Evolutionary conservation across 2,797 vertebrate genomes (phyloP).

Genomic region (Buceros bicornis): DNA sequence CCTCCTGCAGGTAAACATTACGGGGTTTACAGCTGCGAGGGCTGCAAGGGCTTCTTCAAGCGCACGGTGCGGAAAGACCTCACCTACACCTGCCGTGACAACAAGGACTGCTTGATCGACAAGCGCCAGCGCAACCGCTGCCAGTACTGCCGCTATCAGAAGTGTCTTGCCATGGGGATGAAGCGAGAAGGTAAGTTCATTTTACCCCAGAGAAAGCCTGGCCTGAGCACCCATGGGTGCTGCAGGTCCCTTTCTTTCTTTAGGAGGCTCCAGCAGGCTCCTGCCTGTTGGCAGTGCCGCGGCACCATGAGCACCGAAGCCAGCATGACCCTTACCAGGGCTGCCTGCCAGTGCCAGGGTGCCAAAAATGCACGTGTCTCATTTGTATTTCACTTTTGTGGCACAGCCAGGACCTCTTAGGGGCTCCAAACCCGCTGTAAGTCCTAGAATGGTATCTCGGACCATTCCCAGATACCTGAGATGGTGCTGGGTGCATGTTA

Average conservation of each 20-base stretch:
- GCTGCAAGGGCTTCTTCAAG: slow-evolving; percentile 99
- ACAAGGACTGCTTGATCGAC: slow-evolving; percentile 96
- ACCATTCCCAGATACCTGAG: too few species aligned
- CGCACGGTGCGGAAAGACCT: slow-evolving; percentile 96
- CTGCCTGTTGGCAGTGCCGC: neutral
- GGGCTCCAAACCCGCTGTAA: fast-evolving
- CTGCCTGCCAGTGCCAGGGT: fast-evolving
- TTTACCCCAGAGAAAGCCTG: slow-evolving; percentile 1
- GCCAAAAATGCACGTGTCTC: fast-evolving
- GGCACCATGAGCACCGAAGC: fast-evolving
- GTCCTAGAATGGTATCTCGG: neutral
- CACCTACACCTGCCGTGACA: slow-evolving; percentile 96
- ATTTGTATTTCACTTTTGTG: fast-evolving
- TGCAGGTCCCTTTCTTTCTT: fast-evolving
- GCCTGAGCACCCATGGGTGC: neutral
- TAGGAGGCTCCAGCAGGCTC: neutral
- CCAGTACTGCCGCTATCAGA: slow-evolving; percentile 99
- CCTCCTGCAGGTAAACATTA: slow-evolving; percentile 92
- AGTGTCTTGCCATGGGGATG: slow-evolving; percentile 99
- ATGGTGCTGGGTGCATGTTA: neutral
- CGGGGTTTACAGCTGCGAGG: slow-evolving; percentile 97
- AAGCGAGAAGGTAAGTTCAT: slow-evolving; percentile 93
- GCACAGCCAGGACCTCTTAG: fast-evolving
- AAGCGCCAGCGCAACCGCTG: slow-evolving; percentile 98
- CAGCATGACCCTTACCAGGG: fast-evolving